Evolutionary conservation across 2,888 invertebrate species (phyloP).

Genomic region (Agrotis puta): DNA sequence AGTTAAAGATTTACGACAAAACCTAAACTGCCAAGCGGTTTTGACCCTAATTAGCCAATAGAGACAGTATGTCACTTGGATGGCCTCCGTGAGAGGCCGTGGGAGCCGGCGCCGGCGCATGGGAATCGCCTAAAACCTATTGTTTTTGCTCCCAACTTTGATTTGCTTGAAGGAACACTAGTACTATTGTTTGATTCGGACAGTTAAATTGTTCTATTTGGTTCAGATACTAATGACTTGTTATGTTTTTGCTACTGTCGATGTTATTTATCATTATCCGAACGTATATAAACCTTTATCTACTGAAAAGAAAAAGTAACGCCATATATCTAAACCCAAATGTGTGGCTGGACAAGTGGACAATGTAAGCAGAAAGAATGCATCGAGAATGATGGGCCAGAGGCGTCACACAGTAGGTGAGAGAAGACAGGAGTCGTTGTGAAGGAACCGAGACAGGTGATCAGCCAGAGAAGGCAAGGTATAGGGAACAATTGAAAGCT

Average conservation of each 20-base stretch:
- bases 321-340: too few species aligned
- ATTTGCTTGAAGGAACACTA: slow-evolving; percentile 32
- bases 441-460: too few species aligned
- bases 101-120: slow-evolving; percentile 68
- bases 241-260: neutral
- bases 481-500: too few species aligned
- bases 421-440: too few species aligned
- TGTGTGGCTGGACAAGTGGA: too few species aligned
- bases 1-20: slow-evolving; percentile 25
- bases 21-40: slow-evolving; percentile 52
- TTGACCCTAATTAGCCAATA: slow-evolving; percentile 69
- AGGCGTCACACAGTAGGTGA: too few species aligned
- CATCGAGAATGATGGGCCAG: too few species aligned
- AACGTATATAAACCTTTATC: too few species aligned
- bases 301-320: too few species aligned
- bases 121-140: slow-evolving; percentile 76
- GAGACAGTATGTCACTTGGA: slow-evolving; percentile 65
- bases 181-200: slow-evolving; percentile 15
- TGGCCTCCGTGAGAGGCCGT: slow-evolving; percentile 75
- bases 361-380: too few species aligned
- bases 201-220: neutral
- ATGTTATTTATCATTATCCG: neutral
- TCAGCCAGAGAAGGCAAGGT: too few species aligned
- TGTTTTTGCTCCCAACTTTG: slow-evolving; percentile 67
- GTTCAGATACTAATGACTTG: neutral